Evolutionary conservation across 2,888 invertebrate species (phyloP), one percentile per base, ranked within the genome.

Genomic region (Mamestra brassicae): DNA sequence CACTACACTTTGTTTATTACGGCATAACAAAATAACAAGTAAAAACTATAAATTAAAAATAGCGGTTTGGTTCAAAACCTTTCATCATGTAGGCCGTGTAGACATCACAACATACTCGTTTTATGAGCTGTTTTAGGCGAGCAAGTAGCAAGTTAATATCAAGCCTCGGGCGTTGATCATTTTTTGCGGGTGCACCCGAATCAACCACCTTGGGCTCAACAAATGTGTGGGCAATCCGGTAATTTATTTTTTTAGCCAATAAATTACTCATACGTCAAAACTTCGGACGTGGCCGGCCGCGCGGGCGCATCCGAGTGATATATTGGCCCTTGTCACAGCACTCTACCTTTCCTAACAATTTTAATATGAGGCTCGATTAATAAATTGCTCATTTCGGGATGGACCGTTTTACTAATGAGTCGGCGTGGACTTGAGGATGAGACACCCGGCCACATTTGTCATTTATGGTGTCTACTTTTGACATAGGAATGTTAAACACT

Each of bases 221-320:
- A 94, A 96, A 96, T 95, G 96, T 95, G 95, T 93, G 95, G 95
- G 94, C 95, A 95, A 94, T 94, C 94, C 93, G 85, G 95, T 96
- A 95, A 96, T 96, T 96, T 96, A 93, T 96, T 96, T 96, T 96
- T 96, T 96, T 93, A 93, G 90, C 94, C 95, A 95, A 96, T 96
- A 96, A 95, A 96, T 96, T 94, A 96, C 96, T 96, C 96, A 96
- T 92, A 93, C 91, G 96, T 96, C 96, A 96, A 96, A 96, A 95
- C 92, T 94, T 94, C 88, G 93, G 93, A 93, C 93, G 91, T 91
- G 89, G 80, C 76, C 84, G 86, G 87, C 87, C 89, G 90, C 90
- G 91, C 89, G 91, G 90, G 90, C 90, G 88, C 90, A 89, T 71
- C 63, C 83, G 88, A 92, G 95, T 96, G 96, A 96, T 95, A 95